phyloP scores from a whole-genome alignment of 2,797 vertebrate species.

The Hippocampus kuda region DNA sequence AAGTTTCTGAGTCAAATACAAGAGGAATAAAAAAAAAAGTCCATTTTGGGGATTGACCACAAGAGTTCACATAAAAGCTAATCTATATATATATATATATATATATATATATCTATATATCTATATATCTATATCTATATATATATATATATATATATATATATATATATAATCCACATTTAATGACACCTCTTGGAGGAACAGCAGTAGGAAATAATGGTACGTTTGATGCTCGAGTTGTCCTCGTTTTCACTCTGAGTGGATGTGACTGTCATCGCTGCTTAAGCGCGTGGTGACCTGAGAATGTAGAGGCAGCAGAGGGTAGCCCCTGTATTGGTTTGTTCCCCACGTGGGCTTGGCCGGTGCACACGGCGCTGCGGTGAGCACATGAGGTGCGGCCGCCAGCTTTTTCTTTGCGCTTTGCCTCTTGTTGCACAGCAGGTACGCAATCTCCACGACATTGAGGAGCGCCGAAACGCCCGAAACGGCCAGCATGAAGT shows the following conservation, averaged over 20 bases:
- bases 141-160: too few species aligned
- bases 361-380: neutral
- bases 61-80: neutral
- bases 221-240: neutral
- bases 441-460: conserved; percentile 69
- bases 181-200: neutral
- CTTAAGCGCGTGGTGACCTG: neutral
- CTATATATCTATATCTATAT: too few species aligned
- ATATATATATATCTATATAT: too few species aligned
- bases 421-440: conserved; percentile 45
- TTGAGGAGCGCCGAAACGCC: conserved; percentile 78
- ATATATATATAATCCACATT: too few species aligned
- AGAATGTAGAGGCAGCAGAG: neutral
- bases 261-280: neutral
- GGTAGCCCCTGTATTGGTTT: neutral
- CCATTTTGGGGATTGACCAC: too few species aligned
- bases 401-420: neutral
- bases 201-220: neutral
- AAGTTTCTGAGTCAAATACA: too few species aligned
- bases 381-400: neutral
- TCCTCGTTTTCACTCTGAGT: neutral
- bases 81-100: neutral
- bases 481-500: conserved; percentile 83
- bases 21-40: too few species aligned
- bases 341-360: neutral